These are phyloP conservation scores for Gisinianus flammeolus DNA, from an alignment of 2,888 invertebrate species.

Conservation along the genomic window DNA sequence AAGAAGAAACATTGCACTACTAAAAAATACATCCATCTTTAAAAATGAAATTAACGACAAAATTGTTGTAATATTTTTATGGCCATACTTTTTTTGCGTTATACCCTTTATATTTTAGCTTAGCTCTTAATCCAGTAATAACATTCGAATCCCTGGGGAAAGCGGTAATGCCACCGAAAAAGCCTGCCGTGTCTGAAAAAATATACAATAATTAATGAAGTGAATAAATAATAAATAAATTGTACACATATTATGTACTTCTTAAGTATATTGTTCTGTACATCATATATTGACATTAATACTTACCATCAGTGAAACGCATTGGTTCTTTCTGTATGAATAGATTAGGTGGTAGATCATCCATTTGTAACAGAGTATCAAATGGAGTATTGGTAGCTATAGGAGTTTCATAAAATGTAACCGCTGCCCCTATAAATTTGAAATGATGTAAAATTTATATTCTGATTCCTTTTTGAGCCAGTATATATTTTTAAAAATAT, in stretches of 20 bases:
- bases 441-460: too few species aligned
- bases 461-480: background rate
- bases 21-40: too few species aligned
- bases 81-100: conserved; percentile 65
- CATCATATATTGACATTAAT: conserved; percentile 1
- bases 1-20: too few species aligned
- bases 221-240: background rate
- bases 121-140: conserved; percentile 81
- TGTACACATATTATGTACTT: background rate
- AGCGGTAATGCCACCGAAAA: conserved; percentile 78
- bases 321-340: conserved; percentile 81
- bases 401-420: conserved; percentile 74
- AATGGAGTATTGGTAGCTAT: conserved; percentile 74
- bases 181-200: conserved; percentile 70
- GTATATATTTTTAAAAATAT: too few species aligned
- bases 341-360: conserved; percentile 82
- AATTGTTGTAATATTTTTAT: background rate
- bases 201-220: too few species aligned
- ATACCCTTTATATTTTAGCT: conserved; percentile 79
- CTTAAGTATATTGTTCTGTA: background rate
- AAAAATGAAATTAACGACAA: too few species aligned
- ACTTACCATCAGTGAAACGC: conserved; percentile 79
- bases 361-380: conserved; percentile 69
- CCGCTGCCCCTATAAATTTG: conserved; percentile 71
- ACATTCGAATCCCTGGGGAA: conserved; percentile 84